Base-by-base conservation (phyloP, 2,797 vertebrate species). In the Malurus leucopterus region DNA sequence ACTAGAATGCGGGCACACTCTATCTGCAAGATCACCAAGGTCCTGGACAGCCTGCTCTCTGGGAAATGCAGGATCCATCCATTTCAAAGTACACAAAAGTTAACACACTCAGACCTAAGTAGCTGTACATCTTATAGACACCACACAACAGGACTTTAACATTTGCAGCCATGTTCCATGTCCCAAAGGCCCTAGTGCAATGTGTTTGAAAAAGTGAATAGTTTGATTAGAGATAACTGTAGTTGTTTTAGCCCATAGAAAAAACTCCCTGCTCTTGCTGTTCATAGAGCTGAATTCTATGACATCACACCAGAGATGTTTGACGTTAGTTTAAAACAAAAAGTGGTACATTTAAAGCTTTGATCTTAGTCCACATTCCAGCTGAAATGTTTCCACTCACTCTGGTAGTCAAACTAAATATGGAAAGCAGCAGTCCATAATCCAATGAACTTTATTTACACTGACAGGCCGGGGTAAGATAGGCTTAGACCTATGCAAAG, bases 381-480 rank as follows among this genome's bases (percentile, higher is more conserved):
- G 57, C 30, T 57, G 64, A 71, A 91, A 68, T 26, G n/a, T 49
- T 84, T 76, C 41, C 53, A 69, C 23, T 65, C 23, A 29, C 44
- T 68, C 71, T 3, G 2, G 41, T 5, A 72, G 57, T 41, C 36
- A 85, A 59, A 83, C 47, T 78, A 86, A 83, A 72, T 51, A 62
- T 2, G 29, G 79, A 83, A 80, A 71, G 62, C 50, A 83, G 54
- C 36, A 80, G 43, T 13, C 32, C 3, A 8, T 67, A 87, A 92
- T 79, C 72, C 11, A 1, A 59, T 79, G 73, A 89, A 63, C 57
- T 68, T 78, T 71, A 80, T 73, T 88, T 76, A 88, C 69, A 77
- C 6, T 15, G 70, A 34, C 59, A 82, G 64, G 41, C 68, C 20
- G 16, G 27, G 7, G 43, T 62, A 89, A 61, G 30, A 71, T 15